These are phyloP conservation scores for Gavia stellata DNA, from an alignment of 2,113 vertebrate species.

Conservation along the genomic window DNA sequence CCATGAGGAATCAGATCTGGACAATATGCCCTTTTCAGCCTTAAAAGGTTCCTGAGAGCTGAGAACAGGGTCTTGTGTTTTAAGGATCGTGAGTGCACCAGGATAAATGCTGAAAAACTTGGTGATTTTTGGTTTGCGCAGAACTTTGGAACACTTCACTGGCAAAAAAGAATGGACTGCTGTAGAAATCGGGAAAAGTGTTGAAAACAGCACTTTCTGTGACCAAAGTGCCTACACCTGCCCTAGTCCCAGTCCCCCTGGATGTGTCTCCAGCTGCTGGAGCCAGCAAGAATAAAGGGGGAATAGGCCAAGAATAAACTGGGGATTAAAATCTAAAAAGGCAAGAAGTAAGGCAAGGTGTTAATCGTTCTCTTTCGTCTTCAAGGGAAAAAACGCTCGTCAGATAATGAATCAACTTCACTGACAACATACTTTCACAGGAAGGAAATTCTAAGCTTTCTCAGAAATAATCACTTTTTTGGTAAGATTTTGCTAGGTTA, in stretches of 20 bases:
- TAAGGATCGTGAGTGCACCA: background rate
- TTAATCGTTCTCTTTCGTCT: background rate
- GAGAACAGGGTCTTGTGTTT: background rate
- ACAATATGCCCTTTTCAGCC: background rate
- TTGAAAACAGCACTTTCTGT: background rate
- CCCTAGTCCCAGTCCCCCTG: background rate
- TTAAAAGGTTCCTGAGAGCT: background rate
- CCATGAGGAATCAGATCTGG: background rate
- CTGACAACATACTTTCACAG: background rate
- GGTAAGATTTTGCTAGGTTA: constrained; percentile 55
- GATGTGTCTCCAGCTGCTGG: background rate
- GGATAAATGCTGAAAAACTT: background rate
- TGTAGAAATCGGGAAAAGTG: background rate
- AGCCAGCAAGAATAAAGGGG: background rate
- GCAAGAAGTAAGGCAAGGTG: constrained; percentile 2
- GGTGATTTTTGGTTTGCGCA: background rate
- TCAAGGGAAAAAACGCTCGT: background rate
- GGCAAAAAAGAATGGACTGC: background rate
- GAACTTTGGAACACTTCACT: background rate
- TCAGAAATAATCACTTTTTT: constrained; percentile 7
- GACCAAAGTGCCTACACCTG: background rate
- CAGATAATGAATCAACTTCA: constrained; percentile 27
- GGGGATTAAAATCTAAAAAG: constrained; percentile 17
- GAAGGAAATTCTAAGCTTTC: background rate
- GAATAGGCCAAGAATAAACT: constrained; percentile 17